A percentile compares a stretch with the other conserved stretches of the same genome.
Conservation (phyloP, 2,888 invertebrate genomes). For the Dicyrtoma fusca region DNA sequence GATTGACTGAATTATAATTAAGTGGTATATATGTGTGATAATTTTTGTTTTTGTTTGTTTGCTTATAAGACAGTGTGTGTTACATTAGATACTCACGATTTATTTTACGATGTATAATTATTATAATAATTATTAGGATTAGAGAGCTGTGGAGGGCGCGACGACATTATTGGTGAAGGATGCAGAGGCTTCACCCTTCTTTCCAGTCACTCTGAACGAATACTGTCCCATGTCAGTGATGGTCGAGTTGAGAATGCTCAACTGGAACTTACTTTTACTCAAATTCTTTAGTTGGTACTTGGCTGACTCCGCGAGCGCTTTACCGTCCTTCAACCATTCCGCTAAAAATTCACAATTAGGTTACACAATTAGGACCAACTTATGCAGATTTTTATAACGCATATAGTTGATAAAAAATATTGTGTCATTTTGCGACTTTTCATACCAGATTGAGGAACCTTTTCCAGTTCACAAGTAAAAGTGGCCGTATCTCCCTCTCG, state of each 20-base stretch:
- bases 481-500: conserved; percentile 77
- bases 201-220: conserved; percentile 80
- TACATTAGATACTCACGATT: no score
- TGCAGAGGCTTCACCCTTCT: conserved; percentile 80
- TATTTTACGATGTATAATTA: no score
- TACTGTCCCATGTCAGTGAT: conserved; percentile 85
- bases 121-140: no score
- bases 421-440: no score
- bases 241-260: conserved; percentile 75
- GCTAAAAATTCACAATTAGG: conserved; percentile 59
- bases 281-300: conserved; percentile 82
- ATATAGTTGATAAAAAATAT: no score
- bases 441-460: conserved; percentile 64
- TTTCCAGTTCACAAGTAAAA: conserved; percentile 79
- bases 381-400: not conserved
- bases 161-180: conserved; percentile 86
- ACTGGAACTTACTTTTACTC: conserved; percentile 75
- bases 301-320: conserved; percentile 78
- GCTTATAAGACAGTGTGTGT: no score
- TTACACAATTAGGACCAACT: conserved; percentile 4
- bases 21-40: no score
- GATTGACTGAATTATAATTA: no score
- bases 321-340: conserved; percentile 89
- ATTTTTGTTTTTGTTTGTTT: no score
- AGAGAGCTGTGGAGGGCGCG: conserved; percentile 57